A percentile compares a stretch with the other conserved stretches of the same genome.
Conservation (phyloP, 2,888 invertebrate genomes). For the Meliscaeva auricollis region DNA sequence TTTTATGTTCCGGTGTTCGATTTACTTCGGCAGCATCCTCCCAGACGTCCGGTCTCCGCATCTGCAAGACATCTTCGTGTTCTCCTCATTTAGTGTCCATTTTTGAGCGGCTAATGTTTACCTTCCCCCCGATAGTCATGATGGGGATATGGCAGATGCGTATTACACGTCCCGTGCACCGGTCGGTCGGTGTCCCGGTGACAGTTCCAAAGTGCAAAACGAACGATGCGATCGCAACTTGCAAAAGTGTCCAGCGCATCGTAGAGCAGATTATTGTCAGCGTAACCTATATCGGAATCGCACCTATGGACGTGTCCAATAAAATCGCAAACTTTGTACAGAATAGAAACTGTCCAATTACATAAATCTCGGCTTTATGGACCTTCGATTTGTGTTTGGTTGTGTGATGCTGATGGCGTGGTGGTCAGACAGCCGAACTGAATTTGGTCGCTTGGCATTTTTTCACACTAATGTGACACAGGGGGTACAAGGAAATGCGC, state of each 20-base stretch:
- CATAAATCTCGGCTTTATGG: slow-evolving; percentile 72
- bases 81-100: slow-evolving; percentile 54
- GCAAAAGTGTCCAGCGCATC: slow-evolving; percentile 65
- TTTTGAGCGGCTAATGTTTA: slow-evolving; percentile 32
- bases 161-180: slow-evolving; percentile 20
- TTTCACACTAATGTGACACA: slow-evolving; percentile 66
- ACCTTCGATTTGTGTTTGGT: slow-evolving; percentile 21
- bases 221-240: slow-evolving; percentile 51
- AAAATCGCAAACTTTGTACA: slow-evolving; percentile 72
- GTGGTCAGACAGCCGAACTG: slow-evolving; percentile 20
- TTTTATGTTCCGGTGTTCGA: slow-evolving; percentile 68
- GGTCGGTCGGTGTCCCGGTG: no score
- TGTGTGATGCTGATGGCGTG: slow-evolving; percentile 23
- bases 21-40: slow-evolving; percentile 30
- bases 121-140: slow-evolving; percentile 1
- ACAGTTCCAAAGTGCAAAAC: slow-evolving; percentile 61
- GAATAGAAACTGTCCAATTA: slow-evolving; percentile 76
- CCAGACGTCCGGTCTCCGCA: slow-evolving; percentile 12
- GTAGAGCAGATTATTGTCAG: slow-evolving; percentile 74
- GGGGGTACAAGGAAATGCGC: slow-evolving; percentile 61
- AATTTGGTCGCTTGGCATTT: slow-evolving; percentile 46
- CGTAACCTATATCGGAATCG: slow-evolving; percentile 74
- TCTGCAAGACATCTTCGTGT: slow-evolving; percentile 2
- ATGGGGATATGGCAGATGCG: slow-evolving; percentile 50
- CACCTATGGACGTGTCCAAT: slow-evolving; percentile 68